phyloP scores from a whole-genome alignment of 2,797 vertebrate species.

The Sciurus carolinensis region DNA sequence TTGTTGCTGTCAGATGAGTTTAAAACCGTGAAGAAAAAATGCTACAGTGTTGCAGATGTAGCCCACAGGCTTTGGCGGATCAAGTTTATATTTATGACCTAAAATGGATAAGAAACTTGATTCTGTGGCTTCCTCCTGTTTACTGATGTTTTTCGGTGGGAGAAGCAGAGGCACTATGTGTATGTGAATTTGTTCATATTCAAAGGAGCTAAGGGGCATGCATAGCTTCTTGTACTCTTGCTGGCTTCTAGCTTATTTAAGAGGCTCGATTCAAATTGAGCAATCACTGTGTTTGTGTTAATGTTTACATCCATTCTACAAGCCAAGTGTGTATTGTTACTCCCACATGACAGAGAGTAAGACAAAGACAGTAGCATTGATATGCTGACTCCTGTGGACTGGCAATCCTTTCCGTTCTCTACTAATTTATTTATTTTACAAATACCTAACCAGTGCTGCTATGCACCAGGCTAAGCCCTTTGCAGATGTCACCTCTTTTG shows the following conservation, averaged over 20 bases:
- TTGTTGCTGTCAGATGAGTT: slow-evolving; percentile 76
- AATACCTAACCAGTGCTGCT: neutral
- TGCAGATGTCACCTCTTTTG: neutral
- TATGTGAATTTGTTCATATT: neutral
- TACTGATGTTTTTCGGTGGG: neutral
- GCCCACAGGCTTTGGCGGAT: neutral
- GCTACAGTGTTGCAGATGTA: slow-evolving; percentile 62
- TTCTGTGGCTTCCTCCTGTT: neutral
- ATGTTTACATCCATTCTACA: slow-evolving; percentile 11
- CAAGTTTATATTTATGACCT: neutral
- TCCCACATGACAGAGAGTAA: neutral
- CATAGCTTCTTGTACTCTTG: neutral
- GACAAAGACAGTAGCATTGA: neutral
- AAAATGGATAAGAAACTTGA: slow-evolving; percentile 1
- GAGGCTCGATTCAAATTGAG: neutral
- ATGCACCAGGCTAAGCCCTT: neutral
- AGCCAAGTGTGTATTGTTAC: neutral
- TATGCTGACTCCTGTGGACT: neutral
- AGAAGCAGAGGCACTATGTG: neutral
- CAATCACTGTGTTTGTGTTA: neutral
- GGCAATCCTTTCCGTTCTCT: neutral
- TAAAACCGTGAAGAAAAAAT: slow-evolving; percentile 71
- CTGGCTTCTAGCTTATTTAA: slow-evolving; percentile 1
- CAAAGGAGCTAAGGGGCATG: neutral
- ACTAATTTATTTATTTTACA: slow-evolving; percentile 44